Evolutionary conservation across 2,888 invertebrate species (phyloP).

Genomic region (Buathra laborator): DNA sequence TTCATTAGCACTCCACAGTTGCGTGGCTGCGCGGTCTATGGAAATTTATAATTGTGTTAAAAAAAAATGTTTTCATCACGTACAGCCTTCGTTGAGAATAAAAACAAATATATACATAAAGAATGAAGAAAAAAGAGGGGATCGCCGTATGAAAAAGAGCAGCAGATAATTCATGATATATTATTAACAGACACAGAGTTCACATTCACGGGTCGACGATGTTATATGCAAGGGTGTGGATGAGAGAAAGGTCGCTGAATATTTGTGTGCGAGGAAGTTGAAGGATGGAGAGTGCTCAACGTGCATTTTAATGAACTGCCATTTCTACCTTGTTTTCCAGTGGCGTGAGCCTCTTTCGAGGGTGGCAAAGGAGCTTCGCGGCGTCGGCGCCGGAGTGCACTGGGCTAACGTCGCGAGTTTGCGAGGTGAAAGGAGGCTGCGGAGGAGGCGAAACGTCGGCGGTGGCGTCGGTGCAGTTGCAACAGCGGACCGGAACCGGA

Average conservation of each 20-base stretch:
- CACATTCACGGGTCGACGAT: not conserved
- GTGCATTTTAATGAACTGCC: slow-evolving; percentile 79
- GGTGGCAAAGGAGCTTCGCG: slow-evolving; percentile 51
- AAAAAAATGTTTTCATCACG: not conserved
- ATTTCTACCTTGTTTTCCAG: slow-evolving; percentile 73
- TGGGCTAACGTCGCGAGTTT: slow-evolving; percentile 42
- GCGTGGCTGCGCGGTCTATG: not conserved
- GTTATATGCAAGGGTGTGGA: slow-evolving; percentile 1
- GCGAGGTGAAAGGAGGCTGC: slow-evolving; percentile 14
- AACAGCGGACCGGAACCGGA: slow-evolving; percentile 77
- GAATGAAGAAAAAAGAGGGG: not conserved
- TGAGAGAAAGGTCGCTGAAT: slow-evolving; percentile 30
- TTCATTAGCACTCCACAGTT: not conserved
- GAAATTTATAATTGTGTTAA: not conserved
- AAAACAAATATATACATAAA: not conserved
- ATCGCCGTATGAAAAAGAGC: not conserved
- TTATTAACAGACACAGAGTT: not conserved
- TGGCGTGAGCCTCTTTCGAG: slow-evolving; percentile 47
- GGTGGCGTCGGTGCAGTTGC: slow-evolving; percentile 61
- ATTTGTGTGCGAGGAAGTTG: slow-evolving; percentile 30
- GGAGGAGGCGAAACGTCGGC: slow-evolving; percentile 60
- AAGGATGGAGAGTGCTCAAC: slow-evolving; percentile 69
- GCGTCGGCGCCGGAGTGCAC: slow-evolving; percentile 54
- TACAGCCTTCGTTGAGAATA: not conserved
- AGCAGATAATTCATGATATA: not conserved